These are phyloP conservation scores for Temnothorax rugatulus DNA, from an alignment of 2,888 invertebrate genomes.

Conservation along the genomic window DNA sequence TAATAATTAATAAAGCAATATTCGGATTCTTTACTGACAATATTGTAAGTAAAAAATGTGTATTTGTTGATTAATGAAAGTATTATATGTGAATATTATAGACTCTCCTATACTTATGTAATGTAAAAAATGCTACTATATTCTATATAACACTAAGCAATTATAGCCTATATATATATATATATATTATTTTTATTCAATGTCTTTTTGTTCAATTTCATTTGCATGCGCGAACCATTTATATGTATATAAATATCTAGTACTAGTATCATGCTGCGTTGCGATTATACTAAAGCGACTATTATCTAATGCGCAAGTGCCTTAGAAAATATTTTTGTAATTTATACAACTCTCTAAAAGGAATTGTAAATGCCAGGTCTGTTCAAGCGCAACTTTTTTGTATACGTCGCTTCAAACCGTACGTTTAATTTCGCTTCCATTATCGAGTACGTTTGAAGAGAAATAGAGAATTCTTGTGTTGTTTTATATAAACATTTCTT, in stretches of 20 bases:
- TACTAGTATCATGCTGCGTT: conserved; percentile 62
- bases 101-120: conserved; percentile 40
- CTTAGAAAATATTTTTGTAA: conserved; percentile 79
- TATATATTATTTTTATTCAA: conserved; percentile 4
- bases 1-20: conserved; percentile 54
- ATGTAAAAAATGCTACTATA: conserved; percentile 17
- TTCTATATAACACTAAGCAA: background rate
- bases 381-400: conserved; percentile 31
- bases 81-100: conserved; percentile 68
- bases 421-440: background rate
- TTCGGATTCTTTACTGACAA: conserved; percentile 62
- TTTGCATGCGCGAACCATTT: conserved; percentile 11
- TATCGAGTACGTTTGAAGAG: background rate
- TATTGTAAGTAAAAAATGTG: conserved; percentile 50
- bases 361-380: conserved; percentile 33
- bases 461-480: background rate
- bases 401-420: conserved; percentile 1
- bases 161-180: background rate
- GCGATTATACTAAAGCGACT: conserved; percentile 62
- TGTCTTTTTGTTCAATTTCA: conserved; percentile 7
- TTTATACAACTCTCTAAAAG: conserved; percentile 59
- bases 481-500: conserved; percentile 37
- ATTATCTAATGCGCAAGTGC: conserved; percentile 70
- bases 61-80: conserved; percentile 46
- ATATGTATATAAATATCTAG: conserved; percentile 60